Base-by-base conservation (phyloP, 1,140 invertebrate species). In the Pararge aegeria region DNA sequence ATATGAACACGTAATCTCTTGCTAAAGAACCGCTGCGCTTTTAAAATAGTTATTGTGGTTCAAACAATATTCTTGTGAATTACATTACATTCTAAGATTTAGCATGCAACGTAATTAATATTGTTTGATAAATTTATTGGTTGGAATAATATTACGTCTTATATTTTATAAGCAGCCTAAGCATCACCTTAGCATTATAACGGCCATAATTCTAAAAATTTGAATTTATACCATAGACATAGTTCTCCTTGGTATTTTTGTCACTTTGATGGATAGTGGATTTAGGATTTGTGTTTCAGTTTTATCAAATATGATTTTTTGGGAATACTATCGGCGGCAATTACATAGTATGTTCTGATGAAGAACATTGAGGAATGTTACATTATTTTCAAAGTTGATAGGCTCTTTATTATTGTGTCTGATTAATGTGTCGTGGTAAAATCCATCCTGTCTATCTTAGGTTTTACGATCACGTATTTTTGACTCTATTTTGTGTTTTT, bases 241-340 rank as follows among this genome's bases (percentile, higher is more conserved):
- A 6, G 37, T 60, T 61, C 44, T 63, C 80, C 74, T 77, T 74
- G 62, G 68, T 62, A 68, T 74, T 74, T 68, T 83, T 87, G 86
- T 87, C 84, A 87, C 34, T 75, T 70, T 69, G 68, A 70, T 69
- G 67, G 70, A 60, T 62, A 64, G 64, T 75, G 67, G 76, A 73
- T 75, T 75, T 70, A 62, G 70, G 66, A 70, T 81, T 81, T 71
- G 76, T 79, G 74, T 77, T 85, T 83, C 81, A 88, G 81, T 83
- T 83, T 73, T 71, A 73, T 69, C 75, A 77, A 72, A 80, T 75
- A 79, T 75, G 70, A 80, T 78, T 74, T 80, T 85, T 78, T 78
- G 59, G 76, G 70, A 74, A 64, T 75, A 54, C 51, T 51, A 61
- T 34, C 24, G 30, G 19, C 67, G 52, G 64, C 76, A 74, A 60